phyloP scores from a whole-genome alignment of 2,888 invertebrate species.

The Acanthopleura granulata region DNA sequence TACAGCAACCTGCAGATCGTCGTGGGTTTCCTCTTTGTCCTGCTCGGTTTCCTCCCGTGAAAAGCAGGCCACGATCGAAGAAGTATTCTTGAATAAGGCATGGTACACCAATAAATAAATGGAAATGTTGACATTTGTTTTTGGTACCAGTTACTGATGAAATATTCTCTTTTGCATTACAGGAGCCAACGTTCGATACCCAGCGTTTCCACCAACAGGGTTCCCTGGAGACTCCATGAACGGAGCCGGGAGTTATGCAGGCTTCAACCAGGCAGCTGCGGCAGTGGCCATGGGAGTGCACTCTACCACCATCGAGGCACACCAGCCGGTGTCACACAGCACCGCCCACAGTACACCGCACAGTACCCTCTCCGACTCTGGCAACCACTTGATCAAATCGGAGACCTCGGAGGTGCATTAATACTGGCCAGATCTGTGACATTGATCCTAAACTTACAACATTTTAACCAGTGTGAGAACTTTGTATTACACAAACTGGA shows the following conservation, averaged over 20 bases:
- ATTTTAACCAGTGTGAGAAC: too few species aligned
- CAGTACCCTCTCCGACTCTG: conserved; percentile 56
- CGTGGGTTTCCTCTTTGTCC: too few species aligned
- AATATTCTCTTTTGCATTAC: conserved; percentile 14
- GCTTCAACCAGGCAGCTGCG: conserved; percentile 53
- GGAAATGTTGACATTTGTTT: not conserved
- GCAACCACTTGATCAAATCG: conserved; percentile 55
- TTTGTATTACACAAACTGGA: too few species aligned
- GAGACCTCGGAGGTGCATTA: conserved; percentile 52
- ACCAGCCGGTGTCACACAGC: conserved; percentile 53
- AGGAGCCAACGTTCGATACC: conserved; percentile 34
- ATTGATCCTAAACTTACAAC: too few species aligned
- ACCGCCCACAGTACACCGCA: conserved; percentile 55
- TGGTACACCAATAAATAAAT: too few species aligned
- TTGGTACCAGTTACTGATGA: not conserved
- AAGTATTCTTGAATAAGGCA: too few species aligned
- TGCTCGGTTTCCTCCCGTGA: too few species aligned
- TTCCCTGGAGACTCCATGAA: conserved; percentile 57
- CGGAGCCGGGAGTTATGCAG: conserved; percentile 51
- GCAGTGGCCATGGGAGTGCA: conserved; percentile 57
- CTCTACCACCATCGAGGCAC: conserved; percentile 59
- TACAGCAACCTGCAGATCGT: too few species aligned
- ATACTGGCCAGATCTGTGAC: not conserved
- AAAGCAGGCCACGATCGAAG: too few species aligned
- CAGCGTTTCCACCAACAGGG: conserved; percentile 38